A percentile compares a stretch with the other conserved stretches of the same genome.
These are phyloP conservation scores for Ornithoptera alexandrae DNA, from an alignment of 2,888 invertebrate genomes.

Conservation along the genomic window DNA sequence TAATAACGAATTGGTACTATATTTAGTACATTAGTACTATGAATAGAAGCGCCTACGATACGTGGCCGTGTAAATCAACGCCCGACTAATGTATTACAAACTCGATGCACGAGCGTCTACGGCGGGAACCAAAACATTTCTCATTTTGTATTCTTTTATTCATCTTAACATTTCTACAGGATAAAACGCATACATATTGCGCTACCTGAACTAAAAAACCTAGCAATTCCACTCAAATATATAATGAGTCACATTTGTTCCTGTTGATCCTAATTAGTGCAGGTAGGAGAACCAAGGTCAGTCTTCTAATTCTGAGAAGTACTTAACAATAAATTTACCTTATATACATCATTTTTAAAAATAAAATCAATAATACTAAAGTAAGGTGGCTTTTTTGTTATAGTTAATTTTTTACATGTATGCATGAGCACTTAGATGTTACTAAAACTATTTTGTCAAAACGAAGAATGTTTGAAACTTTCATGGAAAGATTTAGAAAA, in stretches of 20 bases:
- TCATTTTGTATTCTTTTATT: constrained; percentile 37
- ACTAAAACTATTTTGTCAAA: neutral
- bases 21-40: constrained; percentile 77
- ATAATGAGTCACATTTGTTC: constrained; percentile 39
- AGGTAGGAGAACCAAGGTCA: constrained; percentile 14
- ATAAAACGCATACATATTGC: constrained; percentile 44
- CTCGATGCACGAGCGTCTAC: constrained; percentile 52
- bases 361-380: too few species aligned
- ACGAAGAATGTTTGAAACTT: neutral
- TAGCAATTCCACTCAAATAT: constrained; percentile 37
- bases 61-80: constrained; percentile 73
- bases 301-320: neutral
- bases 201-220: constrained; percentile 53
- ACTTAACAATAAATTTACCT: neutral
- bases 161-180: constrained; percentile 36
- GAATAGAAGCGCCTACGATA: constrained; percentile 75
- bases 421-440: neutral
- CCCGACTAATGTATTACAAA: constrained; percentile 72
- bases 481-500: neutral
- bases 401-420: neutral
- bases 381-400: too few species aligned
- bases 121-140: constrained; percentile 36
- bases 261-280: constrained; percentile 21
- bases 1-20: constrained; percentile 76
- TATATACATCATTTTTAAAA: too few species aligned